A percentile compares a stretch with the other conserved stretches of the same genome.
Conservation (phyloP, 1,140 invertebrate genomes). For the Zaprionus gabonicus region DNA sequence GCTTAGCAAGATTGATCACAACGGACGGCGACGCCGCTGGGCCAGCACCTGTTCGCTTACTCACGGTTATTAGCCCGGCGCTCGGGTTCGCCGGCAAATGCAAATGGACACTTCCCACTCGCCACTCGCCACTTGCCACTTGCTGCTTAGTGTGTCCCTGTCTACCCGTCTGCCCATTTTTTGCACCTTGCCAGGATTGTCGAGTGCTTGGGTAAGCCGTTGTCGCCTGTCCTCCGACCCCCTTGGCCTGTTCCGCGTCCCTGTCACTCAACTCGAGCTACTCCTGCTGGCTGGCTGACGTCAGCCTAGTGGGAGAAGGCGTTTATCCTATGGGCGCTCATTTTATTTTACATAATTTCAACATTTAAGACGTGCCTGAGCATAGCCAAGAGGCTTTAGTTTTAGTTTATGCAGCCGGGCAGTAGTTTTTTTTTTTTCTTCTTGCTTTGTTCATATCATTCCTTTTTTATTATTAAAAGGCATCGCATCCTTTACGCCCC, state of each 20-base stretch:
- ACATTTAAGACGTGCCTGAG: conserved; percentile 81
- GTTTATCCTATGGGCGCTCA: conserved; percentile 66
- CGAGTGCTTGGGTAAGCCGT: conserved; percentile 58
- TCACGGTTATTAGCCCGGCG: conserved; percentile 78
- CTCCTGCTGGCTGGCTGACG: conserved; percentile 53
- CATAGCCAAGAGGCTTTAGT: conserved; percentile 79
- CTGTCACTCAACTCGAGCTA: conserved; percentile 57
- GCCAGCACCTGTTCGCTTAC: conserved; percentile 76
- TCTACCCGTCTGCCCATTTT: conserved; percentile 44
- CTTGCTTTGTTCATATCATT: conserved; percentile 15
- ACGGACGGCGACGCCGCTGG: conserved; percentile 31
- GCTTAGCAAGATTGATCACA: conserved; percentile 82
- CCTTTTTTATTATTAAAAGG: conserved; percentile 70
- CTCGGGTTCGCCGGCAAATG: conserved; percentile 34
- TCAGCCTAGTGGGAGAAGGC: conserved; percentile 50
- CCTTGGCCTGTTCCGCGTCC: neutral
- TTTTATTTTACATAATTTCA: conserved; percentile 83
- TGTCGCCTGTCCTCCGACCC: neutral
- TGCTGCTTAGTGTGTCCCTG: neutral
- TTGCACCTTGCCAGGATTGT: conserved; percentile 74
- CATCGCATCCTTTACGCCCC: conserved; percentile 79
- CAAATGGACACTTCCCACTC: conserved; percentile 54
- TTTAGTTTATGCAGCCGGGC: conserved; percentile 76
- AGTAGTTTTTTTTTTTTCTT: conserved; percentile 37
- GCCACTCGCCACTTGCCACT: neutral